Evolutionary conservation across 2,888 invertebrate species (phyloP), one percentile per base, ranked within the genome.

Genomic region (Pardosa pseudoannulata): DNA sequence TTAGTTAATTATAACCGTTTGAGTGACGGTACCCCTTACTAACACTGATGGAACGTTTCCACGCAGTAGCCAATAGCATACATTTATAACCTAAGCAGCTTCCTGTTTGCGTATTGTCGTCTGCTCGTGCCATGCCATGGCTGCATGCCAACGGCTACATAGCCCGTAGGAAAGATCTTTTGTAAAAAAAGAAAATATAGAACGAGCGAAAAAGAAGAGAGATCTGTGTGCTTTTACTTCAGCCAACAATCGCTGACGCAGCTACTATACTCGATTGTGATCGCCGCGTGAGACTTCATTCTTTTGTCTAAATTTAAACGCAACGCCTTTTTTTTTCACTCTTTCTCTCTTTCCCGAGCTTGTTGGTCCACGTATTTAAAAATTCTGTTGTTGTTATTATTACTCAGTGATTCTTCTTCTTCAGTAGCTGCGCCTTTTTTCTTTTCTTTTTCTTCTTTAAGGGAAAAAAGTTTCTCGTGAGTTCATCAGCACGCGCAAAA

Each of bases 251-350:
- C 74, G 81, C 81, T 81, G 81, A 81, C 81, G n/a, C 68, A 23
- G 80, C 80, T 67, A 50, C 80, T 67, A 67, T 73, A 74, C 68
- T 75, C 81, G 81, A 81, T 75, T 81, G 81, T 81, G 80, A 81
- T 81, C 80, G n/a, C 80, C 29, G 73, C 74, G 74, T 74, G 81
- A 75, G 81, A 36, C 74, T 75, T 70, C 81, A 74, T 81, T 81
- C 81, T 81, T n/a, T n/a, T 19, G n/a, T 32, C 74, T 75, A 75
- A 81, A 75, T 81, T 32, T 75, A 81, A 74, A 74, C n/a, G 29
- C 81, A 81, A n/a, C 81, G 74, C 74, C 74, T 81, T 56, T 74
- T 46, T 16, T 16, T 16, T 46, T 50, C 68, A n/a, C n/a, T n/a
- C n/a, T n/a, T n/a, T n/a, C n/a, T n/a, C n/a, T n/a, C n/a, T n/a